Conservation (phyloP, 2,888 invertebrate genomes). For the Cancer borealis region DNA sequence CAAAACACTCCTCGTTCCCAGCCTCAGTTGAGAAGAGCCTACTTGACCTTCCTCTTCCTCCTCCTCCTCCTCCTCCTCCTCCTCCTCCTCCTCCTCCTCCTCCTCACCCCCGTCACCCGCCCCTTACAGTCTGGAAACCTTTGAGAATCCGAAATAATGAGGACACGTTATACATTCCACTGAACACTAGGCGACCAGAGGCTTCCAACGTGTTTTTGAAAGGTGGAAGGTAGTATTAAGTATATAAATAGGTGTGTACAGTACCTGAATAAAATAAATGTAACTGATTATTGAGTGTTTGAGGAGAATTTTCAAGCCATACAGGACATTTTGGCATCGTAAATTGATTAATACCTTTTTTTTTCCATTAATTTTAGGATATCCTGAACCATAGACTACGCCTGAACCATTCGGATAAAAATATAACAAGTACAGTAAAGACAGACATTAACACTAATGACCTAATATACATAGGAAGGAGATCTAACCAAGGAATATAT, state of each 20-base stretch:
- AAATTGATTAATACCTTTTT: background rate
- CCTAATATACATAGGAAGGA: no score
- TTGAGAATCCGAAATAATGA: background rate
- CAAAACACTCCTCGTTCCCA: slow-evolving; percentile 13
- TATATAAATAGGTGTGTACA: background rate
- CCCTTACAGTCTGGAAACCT: background rate
- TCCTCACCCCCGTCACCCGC: background rate
- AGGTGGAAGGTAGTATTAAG: background rate
- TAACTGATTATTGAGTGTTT: background rate
- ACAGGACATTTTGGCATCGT: background rate
- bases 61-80: background rate
- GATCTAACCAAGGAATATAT: no score
- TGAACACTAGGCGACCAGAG: background rate
- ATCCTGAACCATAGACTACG: no score
- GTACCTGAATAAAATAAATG: no score
- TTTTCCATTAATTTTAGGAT: no score
- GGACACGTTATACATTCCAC: background rate
- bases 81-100: background rate
- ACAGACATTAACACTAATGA: no score
- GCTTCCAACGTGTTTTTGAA: background rate
- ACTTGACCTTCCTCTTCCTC: slow-evolving; percentile 1
- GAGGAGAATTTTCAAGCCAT: background rate
- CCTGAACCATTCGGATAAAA: no score
- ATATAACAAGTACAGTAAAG: no score
- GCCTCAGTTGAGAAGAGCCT: background rate